Percentiles rank a stretch among this genome's conserved stretches.
phyloP scores from a whole-genome alignment of 2,113 vertebrate species.

The Petaurus breviceps region DNA sequence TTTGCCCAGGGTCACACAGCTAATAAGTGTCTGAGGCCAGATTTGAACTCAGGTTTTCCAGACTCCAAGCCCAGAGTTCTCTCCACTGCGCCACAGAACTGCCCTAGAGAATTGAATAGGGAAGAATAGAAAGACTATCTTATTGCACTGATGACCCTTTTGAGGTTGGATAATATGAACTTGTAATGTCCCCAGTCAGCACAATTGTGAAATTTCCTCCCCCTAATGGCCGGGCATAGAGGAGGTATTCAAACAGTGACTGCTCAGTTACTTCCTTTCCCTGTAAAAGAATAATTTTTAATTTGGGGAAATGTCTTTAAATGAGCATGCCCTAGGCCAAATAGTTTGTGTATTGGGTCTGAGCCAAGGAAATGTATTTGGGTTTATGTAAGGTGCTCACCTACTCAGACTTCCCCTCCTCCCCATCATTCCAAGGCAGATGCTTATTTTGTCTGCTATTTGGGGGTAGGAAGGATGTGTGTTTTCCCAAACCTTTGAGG shows the following conservation, averaged over 20 bases:
- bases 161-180: not conserved
- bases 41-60: not conserved
- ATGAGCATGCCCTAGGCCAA: not conserved
- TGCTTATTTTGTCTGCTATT: not conserved
- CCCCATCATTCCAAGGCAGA: not conserved
- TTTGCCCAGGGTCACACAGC: not conserved
- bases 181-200: not conserved
- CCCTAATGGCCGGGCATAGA: not conserved
- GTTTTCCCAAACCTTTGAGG: not conserved
- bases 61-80: not conserved
- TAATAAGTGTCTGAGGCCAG: not conserved
- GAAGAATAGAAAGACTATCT: not conserved
- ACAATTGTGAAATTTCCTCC: not conserved
- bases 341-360: not conserved
- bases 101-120: not conserved
- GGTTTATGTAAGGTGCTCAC: not conserved
- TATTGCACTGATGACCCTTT: not conserved
- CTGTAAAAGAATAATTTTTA: not conserved
- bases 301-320: not conserved
- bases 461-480: not conserved
- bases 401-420: not conserved
- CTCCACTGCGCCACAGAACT: not conserved
- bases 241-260: not conserved
- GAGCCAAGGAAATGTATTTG: not conserved
- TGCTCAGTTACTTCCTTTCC: not conserved